Percentiles rank a stretch among this genome's conserved stretches.
These are phyloP conservation scores for Cyphotilapia sp. DNA, from an alignment of 2,113 vertebrate species.

Conservation along the genomic window DNA sequence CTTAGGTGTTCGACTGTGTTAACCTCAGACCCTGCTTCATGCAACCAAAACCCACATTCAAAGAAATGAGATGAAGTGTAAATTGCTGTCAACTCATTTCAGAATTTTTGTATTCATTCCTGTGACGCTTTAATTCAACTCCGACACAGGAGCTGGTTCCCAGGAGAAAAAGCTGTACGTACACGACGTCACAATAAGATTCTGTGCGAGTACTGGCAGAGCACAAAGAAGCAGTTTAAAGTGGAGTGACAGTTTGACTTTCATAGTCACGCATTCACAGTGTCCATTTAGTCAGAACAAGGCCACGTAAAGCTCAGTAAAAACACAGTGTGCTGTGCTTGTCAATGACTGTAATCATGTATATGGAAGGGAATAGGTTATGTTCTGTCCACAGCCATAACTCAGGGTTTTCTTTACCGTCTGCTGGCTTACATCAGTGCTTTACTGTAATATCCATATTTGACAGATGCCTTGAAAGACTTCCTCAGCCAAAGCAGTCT, in stretches of 20 bases:
- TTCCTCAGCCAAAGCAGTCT: background rate
- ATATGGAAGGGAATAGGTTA: constrained; percentile 33
- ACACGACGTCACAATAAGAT: background rate
- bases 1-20: background rate
- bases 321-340: constrained; percentile 1
- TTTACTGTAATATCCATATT: constrained; percentile 36
- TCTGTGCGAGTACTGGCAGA: background rate
- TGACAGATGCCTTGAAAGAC: constrained; percentile 14
- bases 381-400: constrained; percentile 32
- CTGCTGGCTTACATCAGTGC: constrained; percentile 19
- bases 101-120: background rate
- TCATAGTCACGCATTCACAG: constrained; percentile 28
- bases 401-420: constrained; percentile 41
- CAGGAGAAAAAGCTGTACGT: background rate
- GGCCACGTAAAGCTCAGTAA: constrained; percentile 2
- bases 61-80: background rate
- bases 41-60: background rate
- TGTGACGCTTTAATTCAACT: background rate
- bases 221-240: background rate
- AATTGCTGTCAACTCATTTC: background rate
- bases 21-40: background rate
- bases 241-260: constrained; percentile 20
- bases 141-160: background rate
- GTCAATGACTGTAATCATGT: constrained; percentile 40
- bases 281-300: constrained; percentile 32